Evolutionary conservation across 2,888 invertebrate genomes (phyloP).

Genomic region (Parnassius orleans): DNA sequence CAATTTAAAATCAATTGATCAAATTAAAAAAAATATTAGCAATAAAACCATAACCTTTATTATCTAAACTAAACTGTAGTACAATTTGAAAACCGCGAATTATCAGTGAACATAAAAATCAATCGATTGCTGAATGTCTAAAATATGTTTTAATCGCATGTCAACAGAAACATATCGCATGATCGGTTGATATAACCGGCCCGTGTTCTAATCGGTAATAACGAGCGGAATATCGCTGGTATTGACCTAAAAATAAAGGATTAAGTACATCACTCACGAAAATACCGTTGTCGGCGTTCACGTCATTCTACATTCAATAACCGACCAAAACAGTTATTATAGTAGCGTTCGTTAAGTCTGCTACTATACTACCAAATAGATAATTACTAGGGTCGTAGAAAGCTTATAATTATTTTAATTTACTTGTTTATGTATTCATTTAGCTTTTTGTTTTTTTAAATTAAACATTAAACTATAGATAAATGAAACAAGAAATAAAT

Average conservation of each 20-base stretch:
- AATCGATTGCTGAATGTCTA: constrained; percentile 5
- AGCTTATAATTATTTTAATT: constrained; percentile 13
- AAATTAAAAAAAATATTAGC: background rate
- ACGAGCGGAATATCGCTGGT: constrained; percentile 29
- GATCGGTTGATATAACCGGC: constrained; percentile 30
- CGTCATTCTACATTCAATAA: constrained; percentile 34
- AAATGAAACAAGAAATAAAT: too few species aligned
- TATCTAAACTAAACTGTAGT: constrained; percentile 1
- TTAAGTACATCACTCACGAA: constrained; percentile 32
- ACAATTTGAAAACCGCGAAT: constrained; percentile 5
- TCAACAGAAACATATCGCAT: constrained; percentile 27
- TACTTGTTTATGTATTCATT: background rate
- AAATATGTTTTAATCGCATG: constrained; percentile 28
- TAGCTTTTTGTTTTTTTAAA: too few species aligned
- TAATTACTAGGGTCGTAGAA: constrained; percentile 24
- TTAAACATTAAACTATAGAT: too few species aligned
- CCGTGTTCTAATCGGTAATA: constrained; percentile 19
- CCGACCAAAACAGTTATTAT: constrained; percentile 30
- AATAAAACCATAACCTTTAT: constrained; percentile 3
- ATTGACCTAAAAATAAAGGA: constrained; percentile 38
- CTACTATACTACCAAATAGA: constrained; percentile 30
- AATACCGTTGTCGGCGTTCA: constrained; percentile 28
- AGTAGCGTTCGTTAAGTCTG: constrained; percentile 26
- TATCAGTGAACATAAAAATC: constrained; percentile 16
- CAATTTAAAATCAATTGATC: too few species aligned